Percentiles rank a stretch among this genome's conserved stretches.
Evolutionary conservation across 2,888 invertebrate species (phyloP).

Genomic region (Molorchus minor): DNA sequence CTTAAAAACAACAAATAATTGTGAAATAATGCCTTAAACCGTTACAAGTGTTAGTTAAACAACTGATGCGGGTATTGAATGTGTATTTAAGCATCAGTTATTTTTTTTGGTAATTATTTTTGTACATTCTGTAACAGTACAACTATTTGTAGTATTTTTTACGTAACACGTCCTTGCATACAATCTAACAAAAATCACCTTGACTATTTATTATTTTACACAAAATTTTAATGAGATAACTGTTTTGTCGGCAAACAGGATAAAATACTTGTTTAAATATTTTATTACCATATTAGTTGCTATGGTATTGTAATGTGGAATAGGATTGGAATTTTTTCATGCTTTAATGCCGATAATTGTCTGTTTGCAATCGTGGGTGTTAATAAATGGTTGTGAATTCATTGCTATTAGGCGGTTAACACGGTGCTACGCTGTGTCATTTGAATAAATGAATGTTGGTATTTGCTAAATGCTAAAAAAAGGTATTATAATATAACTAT

Average conservation of each 20-base stretch:
- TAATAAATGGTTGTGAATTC: no score
- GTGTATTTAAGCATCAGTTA: not conserved
- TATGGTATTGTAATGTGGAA: not conserved
- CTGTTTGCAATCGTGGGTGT: not conserved
- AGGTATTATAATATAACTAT: not conserved
- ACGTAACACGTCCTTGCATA: not conserved
- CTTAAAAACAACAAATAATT: not conserved
- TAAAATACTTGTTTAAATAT: not conserved
- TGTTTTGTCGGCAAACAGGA: not conserved
- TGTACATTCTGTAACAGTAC: not conserved
- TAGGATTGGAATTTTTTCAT: not conserved
- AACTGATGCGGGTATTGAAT: not conserved
- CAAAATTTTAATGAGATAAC: not conserved
- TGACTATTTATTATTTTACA: not conserved
- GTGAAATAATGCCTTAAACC: not conserved
- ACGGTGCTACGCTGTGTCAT: not conserved
- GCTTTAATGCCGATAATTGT: not conserved
- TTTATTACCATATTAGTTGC: not conserved
- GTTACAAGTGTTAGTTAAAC: not conserved
- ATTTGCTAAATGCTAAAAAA: not conserved
- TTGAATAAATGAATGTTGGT: conserved; percentile 16
- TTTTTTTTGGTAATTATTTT: not conserved
- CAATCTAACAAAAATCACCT: conserved; percentile 5
- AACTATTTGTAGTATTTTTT: not conserved
- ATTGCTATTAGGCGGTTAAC: no score